Evolutionary conservation across 2,797 vertebrate species (phyloP), one percentile per base, ranked within the genome.

Genomic region (Chaunax sp.): DNA sequence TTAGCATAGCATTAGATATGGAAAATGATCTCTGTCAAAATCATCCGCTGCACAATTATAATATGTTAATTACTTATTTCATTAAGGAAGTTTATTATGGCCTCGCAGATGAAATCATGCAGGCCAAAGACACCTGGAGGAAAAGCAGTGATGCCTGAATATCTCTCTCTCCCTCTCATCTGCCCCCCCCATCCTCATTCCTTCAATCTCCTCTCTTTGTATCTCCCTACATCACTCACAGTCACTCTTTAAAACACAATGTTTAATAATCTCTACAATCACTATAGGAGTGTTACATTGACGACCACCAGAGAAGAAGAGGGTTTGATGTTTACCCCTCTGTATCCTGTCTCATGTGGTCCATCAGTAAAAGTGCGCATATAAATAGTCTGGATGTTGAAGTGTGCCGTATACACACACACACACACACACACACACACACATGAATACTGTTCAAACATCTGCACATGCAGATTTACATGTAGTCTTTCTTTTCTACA

Each of bases 21-120:
- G 97, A 98, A 98, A 98, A 97, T 98, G 96, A 98, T 97, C 97
- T 97, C 97, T 98, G 97, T 98, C 97, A 98, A 97, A 98, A 97
- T 97, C 96, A 97, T 98, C 97, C 94, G 93, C 95, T 93, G 95
- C 95, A 97, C 97, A 98, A 98, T 98, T 98, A 98, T 98, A 98
- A 98, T 98, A 98, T 98, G 97, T 98, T 98, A 98, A 98, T 98
- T 98, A 98, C 93, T 90, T 98, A 97, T 98, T 98, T 98, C 96
- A 98, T 98, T 98, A 98, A 97, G 96, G 95, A 96, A 96, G 95
- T 95, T 98, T 97, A 98, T 98, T 96, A 96, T 96, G 96, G 97
- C 94, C 84, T 94, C 94, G 93, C 94, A 95, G 96, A 96, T 96
- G 96, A 96, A 97, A 96, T 96, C 95, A 95, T 91, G 95, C 96